These are phyloP conservation scores for Selenia dentaria DNA, from an alignment of 2,888 invertebrate species.

Conservation along the genomic window DNA sequence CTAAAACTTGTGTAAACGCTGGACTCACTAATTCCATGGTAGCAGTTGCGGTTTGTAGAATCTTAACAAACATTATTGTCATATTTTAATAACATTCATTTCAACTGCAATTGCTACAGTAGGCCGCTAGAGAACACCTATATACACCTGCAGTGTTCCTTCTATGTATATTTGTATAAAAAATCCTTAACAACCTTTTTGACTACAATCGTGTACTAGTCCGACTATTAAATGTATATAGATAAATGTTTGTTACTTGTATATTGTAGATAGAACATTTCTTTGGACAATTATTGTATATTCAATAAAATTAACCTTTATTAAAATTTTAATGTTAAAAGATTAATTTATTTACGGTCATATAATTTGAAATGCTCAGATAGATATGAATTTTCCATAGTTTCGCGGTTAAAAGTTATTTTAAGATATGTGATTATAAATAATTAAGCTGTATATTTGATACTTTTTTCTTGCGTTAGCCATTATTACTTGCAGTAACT, in stretches of 20 bases:
- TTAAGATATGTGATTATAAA: slow-evolving; percentile 41
- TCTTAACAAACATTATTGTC: too few relatives aligned
- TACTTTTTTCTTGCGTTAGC: slow-evolving; percentile 62
- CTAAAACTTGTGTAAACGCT: too few relatives aligned
- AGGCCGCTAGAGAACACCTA: too few relatives aligned
- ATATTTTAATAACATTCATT: too few relatives aligned
- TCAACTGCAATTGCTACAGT: too few relatives aligned
- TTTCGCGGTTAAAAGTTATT: slow-evolving; percentile 50
- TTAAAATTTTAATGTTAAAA: slow-evolving; percentile 65
- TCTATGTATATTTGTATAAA: slow-evolving; percentile 73
- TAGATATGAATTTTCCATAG: slow-evolving; percentile 59
- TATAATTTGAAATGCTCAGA: slow-evolving; percentile 70
- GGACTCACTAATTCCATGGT: too few relatives aligned
- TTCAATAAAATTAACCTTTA: slow-evolving; percentile 70
- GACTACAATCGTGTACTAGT: slow-evolving; percentile 80
- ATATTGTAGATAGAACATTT: slow-evolving; percentile 84
- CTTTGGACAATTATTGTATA: slow-evolving; percentile 79
- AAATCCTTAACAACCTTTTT: slow-evolving; percentile 58
- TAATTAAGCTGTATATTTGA: slow-evolving; percentile 62
- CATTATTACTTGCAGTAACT: slow-evolving; percentile 56
- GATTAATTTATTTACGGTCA: slow-evolving; percentile 71
- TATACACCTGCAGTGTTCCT: slow-evolving; percentile 59
- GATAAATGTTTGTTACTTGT: slow-evolving; percentile 84
- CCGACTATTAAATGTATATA: slow-evolving; percentile 82
- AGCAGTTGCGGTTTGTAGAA: too few relatives aligned